These are phyloP conservation scores for Loriculus beryllinus DNA, from an alignment of 2,797 vertebrate species.

Conservation along the genomic window DNA sequence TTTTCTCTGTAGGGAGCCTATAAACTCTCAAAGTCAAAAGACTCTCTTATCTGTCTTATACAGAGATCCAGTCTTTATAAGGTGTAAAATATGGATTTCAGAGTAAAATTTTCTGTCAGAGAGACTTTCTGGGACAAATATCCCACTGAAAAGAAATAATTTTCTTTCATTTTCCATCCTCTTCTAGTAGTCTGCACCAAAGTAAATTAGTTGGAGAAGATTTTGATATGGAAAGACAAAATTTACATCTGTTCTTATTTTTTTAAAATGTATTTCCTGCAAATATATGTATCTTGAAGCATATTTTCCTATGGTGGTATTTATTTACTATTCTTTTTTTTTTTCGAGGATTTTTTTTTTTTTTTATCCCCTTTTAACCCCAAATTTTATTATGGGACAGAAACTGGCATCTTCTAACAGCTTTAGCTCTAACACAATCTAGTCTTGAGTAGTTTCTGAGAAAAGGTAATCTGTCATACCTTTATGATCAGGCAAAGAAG, in stretches of 20 bases:
- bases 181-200: neutral
- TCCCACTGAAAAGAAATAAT: fast-evolving
- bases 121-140: neutral
- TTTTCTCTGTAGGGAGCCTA: neutral
- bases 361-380: fast-evolving
- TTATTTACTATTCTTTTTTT: neutral
- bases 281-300: neutral
- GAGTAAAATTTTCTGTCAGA: neutral
- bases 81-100: neutral
- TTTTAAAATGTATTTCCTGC: fast-evolving
- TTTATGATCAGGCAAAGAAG: neutral
- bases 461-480: neutral
- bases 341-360: neutral
- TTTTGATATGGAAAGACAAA: neutral
- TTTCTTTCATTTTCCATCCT: neutral
- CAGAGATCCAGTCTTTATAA: neutral
- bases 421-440: neutral
- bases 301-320: fast-evolving
- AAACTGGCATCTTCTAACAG: neutral
- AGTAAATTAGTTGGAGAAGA: neutral
- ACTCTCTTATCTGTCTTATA: neutral
- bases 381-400: neutral
- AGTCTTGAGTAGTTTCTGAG: neutral
- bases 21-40: neutral
- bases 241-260: neutral